Evolutionary conservation across 2,797 vertebrate genomes (phyloP), one percentile per base, ranked within the genome.

Genomic region (Acipenser ruthenus): DNA sequence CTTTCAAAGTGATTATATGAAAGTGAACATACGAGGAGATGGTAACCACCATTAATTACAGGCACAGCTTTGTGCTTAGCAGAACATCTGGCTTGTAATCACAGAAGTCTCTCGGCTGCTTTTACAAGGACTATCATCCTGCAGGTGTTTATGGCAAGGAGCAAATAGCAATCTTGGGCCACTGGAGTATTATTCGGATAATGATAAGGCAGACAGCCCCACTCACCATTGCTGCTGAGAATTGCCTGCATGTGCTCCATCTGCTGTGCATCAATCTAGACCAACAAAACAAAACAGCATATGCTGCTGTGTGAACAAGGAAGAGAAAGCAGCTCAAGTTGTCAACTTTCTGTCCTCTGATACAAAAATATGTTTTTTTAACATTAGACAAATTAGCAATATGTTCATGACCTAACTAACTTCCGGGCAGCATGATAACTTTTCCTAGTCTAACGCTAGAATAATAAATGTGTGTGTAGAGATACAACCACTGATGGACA

Each of bases 161-260:
- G 60, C 67, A 59, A 75, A 78, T 63, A 65, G 72, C 70, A 70
- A 66, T 77, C 67, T 61, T 72, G 71, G 70, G 75, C 75, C 72
- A 78, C 74, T 60, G 49, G 70, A 74, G 76, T 48, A 50, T 58
- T 67, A 72, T 51, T 67, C 70, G 6, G 71, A 75, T 63, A 77
- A 77, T 72, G 73, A 78, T 83, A 79, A 79, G 68, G 74, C 37
- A 67, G 71, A 65, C 78, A 68, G 74, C 71, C 84, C 79, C 79
- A 70, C 85, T 86, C 85, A 67, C 47, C 66, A 68, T 63, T 65
- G 51, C 78, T 80, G 76, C 78, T 70, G 70, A 80, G 79, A 81
- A 82, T 72, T 73, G 80, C 78, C 81, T 77, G 76, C 71, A 76
- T 66, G 50, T 73, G 72, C 78, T 84, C 88, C 88, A 90, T 91